Conservation (phyloP, 2,888 invertebrate genomes). For the Fragum sueziense region DNA sequence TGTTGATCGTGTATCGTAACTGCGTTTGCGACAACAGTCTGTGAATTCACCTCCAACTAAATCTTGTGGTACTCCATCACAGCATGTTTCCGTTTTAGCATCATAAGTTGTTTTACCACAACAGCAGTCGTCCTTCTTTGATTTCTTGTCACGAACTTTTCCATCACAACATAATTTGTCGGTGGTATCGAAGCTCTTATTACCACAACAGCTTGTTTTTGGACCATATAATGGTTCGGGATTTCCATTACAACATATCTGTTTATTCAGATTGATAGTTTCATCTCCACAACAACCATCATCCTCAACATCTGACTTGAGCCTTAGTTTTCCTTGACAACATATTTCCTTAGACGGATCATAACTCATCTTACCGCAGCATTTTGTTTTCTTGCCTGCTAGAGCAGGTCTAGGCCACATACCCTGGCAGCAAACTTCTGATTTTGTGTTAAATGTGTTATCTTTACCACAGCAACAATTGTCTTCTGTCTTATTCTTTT, state of each 20-base stretch:
- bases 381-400: slow-evolving; percentile 39
- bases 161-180: slow-evolving; percentile 43
- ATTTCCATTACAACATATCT: slow-evolving; percentile 47
- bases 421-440: slow-evolving; percentile 50
- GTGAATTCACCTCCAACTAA: slow-evolving; percentile 43
- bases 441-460: slow-evolving; percentile 42
- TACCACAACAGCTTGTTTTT: slow-evolving; percentile 49
- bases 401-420: slow-evolving; percentile 43
- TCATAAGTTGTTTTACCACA: slow-evolving; percentile 52
- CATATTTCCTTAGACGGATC: slow-evolving; percentile 43
- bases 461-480: slow-evolving; percentile 55
- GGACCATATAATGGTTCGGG: slow-evolving; percentile 31
- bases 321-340: slow-evolving; percentile 32
- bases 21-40: slow-evolving; percentile 42
- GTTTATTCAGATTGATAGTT: slow-evolving; percentile 39
- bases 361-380: slow-evolving; percentile 46
- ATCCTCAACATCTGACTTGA: slow-evolving; percentile 32
- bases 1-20: slow-evolving; percentile 41
- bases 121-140: slow-evolving; percentile 50
- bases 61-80: slow-evolving; percentile 40
- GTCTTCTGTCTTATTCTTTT: slow-evolving; percentile 40
- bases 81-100: slow-evolving; percentile 48
- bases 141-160: slow-evolving; percentile 45
- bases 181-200: slow-evolving; percentile 38
- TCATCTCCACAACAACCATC: slow-evolving; percentile 49